Percentiles rank a stretch among this genome's conserved stretches.
phyloP scores from a whole-genome alignment of 2,888 invertebrate species.

The Agrypnus murinus region DNA sequence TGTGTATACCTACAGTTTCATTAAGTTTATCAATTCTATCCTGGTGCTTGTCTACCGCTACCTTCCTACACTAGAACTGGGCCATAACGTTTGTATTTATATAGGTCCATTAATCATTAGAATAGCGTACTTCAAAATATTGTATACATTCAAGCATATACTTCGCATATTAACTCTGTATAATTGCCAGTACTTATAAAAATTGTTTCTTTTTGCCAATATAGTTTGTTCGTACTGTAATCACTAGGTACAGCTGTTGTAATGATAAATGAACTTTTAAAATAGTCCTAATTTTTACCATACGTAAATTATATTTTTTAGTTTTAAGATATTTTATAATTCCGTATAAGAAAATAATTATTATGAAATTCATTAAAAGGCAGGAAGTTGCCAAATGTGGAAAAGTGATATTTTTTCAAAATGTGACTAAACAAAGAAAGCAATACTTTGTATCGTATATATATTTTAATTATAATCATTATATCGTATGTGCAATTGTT shows the following conservation, averaged over 20 bases:
- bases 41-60: conserved; percentile 62
- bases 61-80: conserved; percentile 61
- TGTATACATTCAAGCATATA: conserved; percentile 53
- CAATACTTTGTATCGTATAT: conserved; percentile 83
- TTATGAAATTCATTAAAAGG: conserved; percentile 51
- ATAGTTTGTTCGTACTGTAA: conserved; percentile 60
- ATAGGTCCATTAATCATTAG: conserved; percentile 70
- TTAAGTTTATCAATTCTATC: conserved; percentile 64
- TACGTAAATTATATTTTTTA: conserved; percentile 39
- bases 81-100: conserved; percentile 57
- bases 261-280: conserved; percentile 67
- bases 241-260: conserved; percentile 70
- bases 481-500: conserved; percentile 70
- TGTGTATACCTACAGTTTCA: conserved; percentile 64
- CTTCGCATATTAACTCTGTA: conserved; percentile 53
- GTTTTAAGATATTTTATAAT: conserved; percentile 51
- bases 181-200: conserved; percentile 50
- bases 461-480: conserved; percentile 70
- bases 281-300: conserved; percentile 38
- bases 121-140: conserved; percentile 67
- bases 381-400: conserved; percentile 62
- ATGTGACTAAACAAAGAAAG: conserved; percentile 85
- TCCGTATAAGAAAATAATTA: conserved; percentile 41
- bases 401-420: conserved; percentile 80
- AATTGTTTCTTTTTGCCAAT: conserved; percentile 53